Conservation (phyloP, 2,113 vertebrate genomes). For the Halichoeres trimaculatus region DNA sequence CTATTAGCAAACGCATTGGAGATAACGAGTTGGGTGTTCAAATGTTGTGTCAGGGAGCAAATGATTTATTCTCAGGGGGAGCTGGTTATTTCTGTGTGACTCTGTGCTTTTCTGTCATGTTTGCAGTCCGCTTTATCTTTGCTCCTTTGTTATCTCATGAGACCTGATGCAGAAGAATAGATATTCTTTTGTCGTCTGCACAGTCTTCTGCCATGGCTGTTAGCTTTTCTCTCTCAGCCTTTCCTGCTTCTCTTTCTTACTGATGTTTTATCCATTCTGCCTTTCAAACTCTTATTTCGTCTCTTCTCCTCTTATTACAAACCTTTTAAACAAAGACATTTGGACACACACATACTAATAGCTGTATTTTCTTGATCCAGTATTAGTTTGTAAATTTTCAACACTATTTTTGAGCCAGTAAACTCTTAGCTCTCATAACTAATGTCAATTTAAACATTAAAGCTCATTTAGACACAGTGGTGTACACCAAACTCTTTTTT, state of each 20-base stretch:
- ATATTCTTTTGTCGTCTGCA: conserved; percentile 40
- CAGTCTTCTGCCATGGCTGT: conserved; percentile 41
- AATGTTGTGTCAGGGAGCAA: conserved; percentile 44
- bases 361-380: not conserved
- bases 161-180: conserved; percentile 59
- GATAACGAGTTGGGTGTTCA: conserved; percentile 47
- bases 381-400: not conserved
- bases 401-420: conserved; percentile 21
- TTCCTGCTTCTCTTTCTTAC: conserved; percentile 7
- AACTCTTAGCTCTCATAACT: too few relatives aligned
- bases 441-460: conserved; percentile 24
- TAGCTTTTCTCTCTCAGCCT: conserved; percentile 31
- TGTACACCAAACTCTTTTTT: conserved; percentile 42
- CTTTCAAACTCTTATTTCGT: conserved; percentile 3
- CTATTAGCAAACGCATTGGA: conserved; percentile 37
- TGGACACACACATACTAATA: not conserved
- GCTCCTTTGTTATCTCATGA: conserved; percentile 67
- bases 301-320: conserved; percentile 9
- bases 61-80: conserved; percentile 61
- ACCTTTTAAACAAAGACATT: conserved; percentile 27
- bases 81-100: conserved; percentile 57
- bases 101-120: conserved; percentile 55
- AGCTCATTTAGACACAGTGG: conserved; percentile 35
- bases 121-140: conserved; percentile 58
- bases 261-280: conserved; percentile 23